Evolutionary conservation across 1,140 invertebrate species (phyloP), one percentile per base, ranked within the genome.

Genomic region (Apocrypta bakeri): DNA sequence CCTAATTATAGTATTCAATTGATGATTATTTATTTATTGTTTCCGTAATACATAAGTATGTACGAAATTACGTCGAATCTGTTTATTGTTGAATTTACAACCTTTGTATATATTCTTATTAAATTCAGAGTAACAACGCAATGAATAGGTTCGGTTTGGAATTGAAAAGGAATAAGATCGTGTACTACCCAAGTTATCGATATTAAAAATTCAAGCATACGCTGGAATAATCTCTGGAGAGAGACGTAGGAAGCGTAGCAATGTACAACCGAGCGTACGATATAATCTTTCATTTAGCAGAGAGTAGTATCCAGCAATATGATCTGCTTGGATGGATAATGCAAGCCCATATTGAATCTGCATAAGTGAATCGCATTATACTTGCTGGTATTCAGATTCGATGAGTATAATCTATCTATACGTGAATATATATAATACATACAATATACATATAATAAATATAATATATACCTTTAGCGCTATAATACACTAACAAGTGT

Each of bases 241-340:
- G 12, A 64, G 14, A 11, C 1, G 8, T 1, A 33, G 68, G 29
- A 69, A 24, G 68, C 21, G 48, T 31, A 37, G 17, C 31, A 29
- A 7, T 69, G 29, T 17, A 33, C 27, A 31, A 8, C 25, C 17
- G 29, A 69, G 48, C 48, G 21, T 21, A 56, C 21, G 68, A 69
- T 69, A 69, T 69, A 69, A 69, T 69, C 68, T 69, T 69, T 69
- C 68, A 69, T 69, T 69, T 69, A 69, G 31, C 29, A 33, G 29
- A 33, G 25, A 31, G 17, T 69, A 29, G 48, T n/a, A 56, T 56
- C 48, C 48, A 37, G 33, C 48, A 31, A 69, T 69, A 69, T 31
- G 68, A 69, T 69, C 68, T 69, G 31, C 29, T 1, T 56, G 24
- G 68, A 4, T 7, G 29, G 68, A 69, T 69, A 69, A 37, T 69